Conservation (phyloP, 2,113 vertebrate species). For the Zootoca vivipara region DNA sequence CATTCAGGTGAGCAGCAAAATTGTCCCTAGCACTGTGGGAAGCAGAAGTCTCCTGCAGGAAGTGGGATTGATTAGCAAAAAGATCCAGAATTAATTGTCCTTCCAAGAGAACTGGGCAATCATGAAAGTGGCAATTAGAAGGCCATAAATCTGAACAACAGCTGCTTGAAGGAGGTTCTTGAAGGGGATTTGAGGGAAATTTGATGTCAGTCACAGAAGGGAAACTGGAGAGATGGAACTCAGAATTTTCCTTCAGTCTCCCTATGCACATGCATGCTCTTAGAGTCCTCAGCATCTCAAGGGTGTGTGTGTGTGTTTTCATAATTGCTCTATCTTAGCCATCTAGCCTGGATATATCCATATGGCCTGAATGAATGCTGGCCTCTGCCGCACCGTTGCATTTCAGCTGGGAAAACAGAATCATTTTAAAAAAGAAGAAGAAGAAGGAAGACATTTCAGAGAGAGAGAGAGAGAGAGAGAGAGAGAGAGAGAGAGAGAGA, state of each 20-base stretch:
- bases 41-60: neutral
- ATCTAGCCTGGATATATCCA: neutral
- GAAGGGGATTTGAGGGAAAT: neutral
- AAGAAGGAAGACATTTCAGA: no score
- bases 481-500: no score
- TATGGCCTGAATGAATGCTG: neutral
- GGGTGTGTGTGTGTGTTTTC: no score
- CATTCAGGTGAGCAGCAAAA: neutral
- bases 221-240: neutral
- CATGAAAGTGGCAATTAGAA: slow-evolving; percentile 2
- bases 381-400: neutral
- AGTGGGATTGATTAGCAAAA: neutral
- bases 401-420: neutral
- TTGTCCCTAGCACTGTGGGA: neutral
- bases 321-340: neutral
- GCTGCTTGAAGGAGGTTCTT: neutral
- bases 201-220: neutral
- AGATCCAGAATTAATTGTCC: slow-evolving; percentile 1
- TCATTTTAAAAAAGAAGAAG: neutral
- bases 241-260: neutral
- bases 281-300: neutral
- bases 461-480: no score
- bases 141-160: neutral
- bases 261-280: neutral
- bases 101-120: neutral